phyloP scores from a whole-genome alignment of 2,797 vertebrate genomes.

The Synaphobranchus kaupii region DNA sequence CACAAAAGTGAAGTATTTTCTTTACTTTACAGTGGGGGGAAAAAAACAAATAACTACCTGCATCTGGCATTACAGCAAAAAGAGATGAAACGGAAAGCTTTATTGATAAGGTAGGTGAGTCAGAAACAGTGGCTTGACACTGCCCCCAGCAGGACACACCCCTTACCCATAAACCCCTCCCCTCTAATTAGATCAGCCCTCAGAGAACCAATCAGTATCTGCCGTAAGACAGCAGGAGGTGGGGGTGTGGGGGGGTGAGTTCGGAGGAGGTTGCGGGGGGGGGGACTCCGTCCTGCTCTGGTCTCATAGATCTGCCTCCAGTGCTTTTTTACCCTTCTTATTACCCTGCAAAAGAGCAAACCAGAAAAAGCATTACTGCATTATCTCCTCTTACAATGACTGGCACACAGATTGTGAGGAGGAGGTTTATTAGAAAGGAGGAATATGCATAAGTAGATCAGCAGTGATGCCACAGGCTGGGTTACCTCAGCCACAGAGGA shows the following conservation, averaged over 20 bases:
- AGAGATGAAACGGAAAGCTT: constrained; percentile 15
- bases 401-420: not conserved
- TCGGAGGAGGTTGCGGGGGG: not conserved
- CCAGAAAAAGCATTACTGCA: constrained; percentile 12
- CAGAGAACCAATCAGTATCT: constrained; percentile 39
- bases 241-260: constrained; percentile 20
- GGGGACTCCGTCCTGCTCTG: constrained; percentile 30
- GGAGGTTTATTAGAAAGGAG: not conserved
- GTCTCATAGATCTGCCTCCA: constrained; percentile 78
- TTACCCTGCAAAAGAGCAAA: constrained; percentile 73
- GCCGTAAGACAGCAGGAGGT: constrained; percentile 39
- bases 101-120: not conserved
- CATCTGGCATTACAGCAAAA: constrained; percentile 61
- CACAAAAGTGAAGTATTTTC: constrained; percentile 80
- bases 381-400: not conserved
- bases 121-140: not conserved
- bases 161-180: constrained; percentile 31
- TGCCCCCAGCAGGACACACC: constrained; percentile 34
- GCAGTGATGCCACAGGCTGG: not conserved
- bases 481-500: not conserved
- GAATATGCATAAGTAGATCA: not conserved
- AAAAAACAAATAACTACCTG: constrained; percentile 55
- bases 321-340: constrained; percentile 83
- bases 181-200: constrained; percentile 36
- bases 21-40: constrained; percentile 73